phyloP scores from a whole-genome alignment of 2,888 invertebrate genomes.

The Pheosia gnoma region DNA sequence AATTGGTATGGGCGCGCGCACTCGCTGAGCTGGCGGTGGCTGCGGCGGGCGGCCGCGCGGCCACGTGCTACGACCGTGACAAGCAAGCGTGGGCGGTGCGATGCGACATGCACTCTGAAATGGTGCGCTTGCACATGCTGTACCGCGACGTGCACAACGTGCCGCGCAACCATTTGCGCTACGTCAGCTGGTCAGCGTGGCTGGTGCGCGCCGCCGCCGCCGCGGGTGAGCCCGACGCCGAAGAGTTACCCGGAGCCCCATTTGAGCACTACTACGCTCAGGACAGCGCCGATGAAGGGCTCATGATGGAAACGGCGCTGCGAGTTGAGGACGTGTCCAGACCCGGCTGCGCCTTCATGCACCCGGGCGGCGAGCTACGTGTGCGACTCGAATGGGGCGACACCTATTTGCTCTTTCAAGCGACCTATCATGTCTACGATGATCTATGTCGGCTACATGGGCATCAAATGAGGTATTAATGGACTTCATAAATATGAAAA shows the following conservation, averaged over 20 bases:
- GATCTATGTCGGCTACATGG: conserved; percentile 91
- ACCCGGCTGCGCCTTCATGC: conserved; percentile 87
- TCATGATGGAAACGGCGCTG: conserved; percentile 91
- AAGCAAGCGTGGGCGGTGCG: conserved; percentile 92
- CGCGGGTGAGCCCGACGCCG: conserved; percentile 86
- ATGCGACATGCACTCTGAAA: conserved; percentile 90
- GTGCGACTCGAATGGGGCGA: conserved; percentile 93
- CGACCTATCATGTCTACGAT: conserved; percentile 92
- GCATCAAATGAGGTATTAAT: conserved; percentile 90
- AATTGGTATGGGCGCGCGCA: conserved; percentile 89
- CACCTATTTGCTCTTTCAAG: conserved; percentile 90
- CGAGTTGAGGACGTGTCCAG: conserved; percentile 89
- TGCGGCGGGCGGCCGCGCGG: conserved; percentile 77
- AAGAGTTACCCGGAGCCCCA: conserved; percentile 88
- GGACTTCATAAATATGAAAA: not conserved
- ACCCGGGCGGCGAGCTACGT: conserved; percentile 88
- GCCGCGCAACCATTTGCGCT: conserved; percentile 89
- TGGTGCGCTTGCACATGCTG: conserved; percentile 88
- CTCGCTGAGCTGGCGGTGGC: conserved; percentile 82
- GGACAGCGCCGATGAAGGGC: conserved; percentile 90
- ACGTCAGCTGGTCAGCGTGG: conserved; percentile 89
- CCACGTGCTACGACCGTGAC: conserved; percentile 90
- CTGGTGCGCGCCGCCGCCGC: conserved; percentile 79
- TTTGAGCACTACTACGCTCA: conserved; percentile 92
- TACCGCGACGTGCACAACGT: conserved; percentile 91